Percentiles rank a stretch among this genome's conserved stretches.
Evolutionary conservation across 2,113 vertebrate species (phyloP).

Genomic region (Pseudopipra pipra): DNA sequence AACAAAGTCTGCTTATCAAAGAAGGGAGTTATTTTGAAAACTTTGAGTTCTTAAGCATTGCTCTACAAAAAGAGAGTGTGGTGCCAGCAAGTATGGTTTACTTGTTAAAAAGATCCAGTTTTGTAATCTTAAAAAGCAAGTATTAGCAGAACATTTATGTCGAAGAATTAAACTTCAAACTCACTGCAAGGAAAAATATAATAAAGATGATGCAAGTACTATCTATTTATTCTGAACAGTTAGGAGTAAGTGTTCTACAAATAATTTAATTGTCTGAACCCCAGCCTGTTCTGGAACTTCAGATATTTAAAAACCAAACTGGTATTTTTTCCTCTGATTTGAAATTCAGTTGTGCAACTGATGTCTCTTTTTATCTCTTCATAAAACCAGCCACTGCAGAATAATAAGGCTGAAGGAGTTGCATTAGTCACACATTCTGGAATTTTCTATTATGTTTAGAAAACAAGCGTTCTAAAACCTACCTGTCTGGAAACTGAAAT

Average conservation of each 20-base stretch:
- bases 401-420: constrained; percentile 23
- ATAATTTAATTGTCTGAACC: background rate
- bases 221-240: background rate
- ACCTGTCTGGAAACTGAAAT: constrained; percentile 73
- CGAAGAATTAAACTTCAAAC: background rate
- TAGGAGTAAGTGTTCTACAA: background rate
- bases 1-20: background rate
- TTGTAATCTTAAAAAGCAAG: background rate
- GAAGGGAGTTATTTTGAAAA: background rate
- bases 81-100: background rate
- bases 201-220: background rate
- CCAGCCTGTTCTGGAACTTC: background rate
- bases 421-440: constrained; percentile 24
- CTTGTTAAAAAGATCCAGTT: background rate
- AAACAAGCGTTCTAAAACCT: constrained; percentile 49
- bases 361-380: constrained; percentile 28
- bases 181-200: background rate
- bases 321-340: background rate
- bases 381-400: background rate
- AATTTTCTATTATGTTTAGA: constrained; percentile 56
- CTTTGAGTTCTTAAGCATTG: background rate
- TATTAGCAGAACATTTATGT: background rate
- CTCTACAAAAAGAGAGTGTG: background rate
- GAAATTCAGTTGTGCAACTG: background rate
- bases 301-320: constrained; percentile 8